A percentile compares a stretch with the other conserved stretches of the same genome.
phyloP scores from a whole-genome alignment of 2,888 invertebrate species.

The Trissoscelio sp. region DNA sequence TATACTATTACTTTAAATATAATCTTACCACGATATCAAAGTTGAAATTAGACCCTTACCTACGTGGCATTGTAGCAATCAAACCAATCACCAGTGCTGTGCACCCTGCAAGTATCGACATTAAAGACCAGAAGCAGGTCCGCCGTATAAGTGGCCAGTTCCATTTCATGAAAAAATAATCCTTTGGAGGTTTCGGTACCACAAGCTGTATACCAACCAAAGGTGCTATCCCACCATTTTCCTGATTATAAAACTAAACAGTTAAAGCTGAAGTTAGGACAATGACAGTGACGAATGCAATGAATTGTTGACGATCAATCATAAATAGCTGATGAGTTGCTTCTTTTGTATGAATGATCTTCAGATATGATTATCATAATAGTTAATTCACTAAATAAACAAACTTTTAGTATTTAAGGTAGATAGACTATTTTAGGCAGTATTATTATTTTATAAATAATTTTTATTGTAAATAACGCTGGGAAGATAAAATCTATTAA shows the following conservation, averaged over 20 bases:
- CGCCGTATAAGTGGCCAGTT: constrained; percentile 92
- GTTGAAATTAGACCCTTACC: constrained; percentile 70
- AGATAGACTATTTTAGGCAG: no score
- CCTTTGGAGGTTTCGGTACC: constrained; percentile 82
- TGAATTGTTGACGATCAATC: constrained; percentile 2
- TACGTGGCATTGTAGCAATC: constrained; percentile 89
- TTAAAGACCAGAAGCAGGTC: constrained; percentile 89
- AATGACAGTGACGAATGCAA: constrained; percentile 32
- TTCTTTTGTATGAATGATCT: not conserved
- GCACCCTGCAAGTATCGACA: constrained; percentile 89
- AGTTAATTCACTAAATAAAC: no score
- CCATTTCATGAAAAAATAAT: constrained; percentile 88
- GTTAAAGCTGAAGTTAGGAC: constrained; percentile 66
- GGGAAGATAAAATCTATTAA: no score
- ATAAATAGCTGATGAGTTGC: not conserved
- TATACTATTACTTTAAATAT: no score
- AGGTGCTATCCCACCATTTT: constrained; percentile 83
- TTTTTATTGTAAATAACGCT: no score
- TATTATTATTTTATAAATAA: no score
- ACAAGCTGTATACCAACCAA: constrained; percentile 82
- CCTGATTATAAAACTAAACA: constrained; percentile 83
- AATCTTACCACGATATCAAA: not conserved
- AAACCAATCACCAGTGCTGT: constrained; percentile 89
- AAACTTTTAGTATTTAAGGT: no score
- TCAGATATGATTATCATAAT: no score